These are phyloP conservation scores for Meloe dianella DNA, from an alignment of 2,888 invertebrate genomes.

Conservation along the genomic window DNA sequence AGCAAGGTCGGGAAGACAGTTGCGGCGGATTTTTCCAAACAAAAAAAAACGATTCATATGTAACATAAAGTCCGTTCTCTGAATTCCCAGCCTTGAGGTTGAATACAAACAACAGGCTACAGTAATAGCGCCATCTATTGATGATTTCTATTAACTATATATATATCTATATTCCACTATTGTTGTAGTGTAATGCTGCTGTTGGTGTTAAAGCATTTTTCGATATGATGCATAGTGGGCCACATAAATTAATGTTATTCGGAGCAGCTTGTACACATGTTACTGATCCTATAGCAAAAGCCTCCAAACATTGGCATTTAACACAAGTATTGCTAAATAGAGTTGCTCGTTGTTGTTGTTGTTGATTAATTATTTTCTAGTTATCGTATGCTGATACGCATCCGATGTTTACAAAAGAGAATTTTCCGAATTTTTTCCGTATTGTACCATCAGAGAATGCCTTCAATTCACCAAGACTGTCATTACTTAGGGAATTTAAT, in stretches of 20 bases:
- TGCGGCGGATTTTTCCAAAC: conserved; percentile 65
- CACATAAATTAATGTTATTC: conserved; percentile 92
- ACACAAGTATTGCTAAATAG: conserved; percentile 72
- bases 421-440: conserved; percentile 95
- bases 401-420: conserved; percentile 93
- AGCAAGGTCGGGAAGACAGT: conserved; percentile 67
- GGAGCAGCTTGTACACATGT: conserved; percentile 97
- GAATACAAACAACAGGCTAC: conserved; percentile 7
- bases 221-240: conserved; percentile 94
- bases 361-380: conserved; percentile 60
- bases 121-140: conserved; percentile 8
- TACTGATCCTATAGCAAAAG: conserved; percentile 96
- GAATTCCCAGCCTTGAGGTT: conserved; percentile 61
- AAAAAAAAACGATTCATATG: neutral
- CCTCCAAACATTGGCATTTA: conserved; percentile 95
- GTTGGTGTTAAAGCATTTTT: conserved; percentile 95
- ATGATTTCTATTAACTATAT: too few species aligned
- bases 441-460: conserved; percentile 97
- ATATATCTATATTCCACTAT: neutral
- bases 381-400: conserved; percentile 97
- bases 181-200: conserved; percentile 88
- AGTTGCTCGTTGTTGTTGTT: neutral
- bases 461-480: conserved; percentile 90
- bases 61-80: conserved; percentile 64
- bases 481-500: conserved; percentile 88